Conservation (phyloP, 1,140 invertebrate genomes). For the Sarcophaga bullata region DNA sequence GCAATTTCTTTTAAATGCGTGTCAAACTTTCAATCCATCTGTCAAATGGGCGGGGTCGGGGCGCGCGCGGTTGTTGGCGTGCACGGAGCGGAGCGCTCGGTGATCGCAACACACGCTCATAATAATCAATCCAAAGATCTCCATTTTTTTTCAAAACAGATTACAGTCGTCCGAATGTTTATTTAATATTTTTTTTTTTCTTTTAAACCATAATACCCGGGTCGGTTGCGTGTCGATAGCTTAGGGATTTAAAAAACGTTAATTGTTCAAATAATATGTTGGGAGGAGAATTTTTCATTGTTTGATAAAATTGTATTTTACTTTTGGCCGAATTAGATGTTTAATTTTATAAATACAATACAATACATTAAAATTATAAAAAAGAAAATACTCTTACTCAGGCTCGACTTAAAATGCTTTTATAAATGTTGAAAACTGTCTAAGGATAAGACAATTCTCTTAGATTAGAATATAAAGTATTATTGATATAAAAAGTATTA, state of each 20-base stretch:
- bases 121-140: background rate
- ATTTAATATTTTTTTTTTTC: slow-evolving; percentile 3
- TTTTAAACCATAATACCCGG: background rate
- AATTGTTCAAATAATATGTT: slow-evolving; percentile 30
- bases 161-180: background rate
- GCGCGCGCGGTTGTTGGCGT: too few species aligned
- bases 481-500: background rate
- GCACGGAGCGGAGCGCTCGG: too few species aligned
- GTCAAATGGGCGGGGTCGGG: too few species aligned
- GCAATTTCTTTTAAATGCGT: too few species aligned
- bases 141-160: background rate
- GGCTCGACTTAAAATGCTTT: slow-evolving; percentile 11
- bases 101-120: too few species aligned
- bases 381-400: slow-evolving; percentile 32
- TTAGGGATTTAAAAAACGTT: slow-evolving; percentile 34
- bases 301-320: slow-evolving; percentile 34
- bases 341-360: background rate
- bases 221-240: background rate
- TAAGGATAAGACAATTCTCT: background rate
- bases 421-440: slow-evolving; percentile 12
- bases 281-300: background rate
- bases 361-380: slow-evolving; percentile 27
- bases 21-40: too few species aligned
- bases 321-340: slow-evolving; percentile 37
- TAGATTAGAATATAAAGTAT: background rate